Percentiles rank a stretch among this genome's conserved stretches.
phyloP scores from a whole-genome alignment of 2,113 vertebrate genomes.

The Mugil cephalus region DNA sequence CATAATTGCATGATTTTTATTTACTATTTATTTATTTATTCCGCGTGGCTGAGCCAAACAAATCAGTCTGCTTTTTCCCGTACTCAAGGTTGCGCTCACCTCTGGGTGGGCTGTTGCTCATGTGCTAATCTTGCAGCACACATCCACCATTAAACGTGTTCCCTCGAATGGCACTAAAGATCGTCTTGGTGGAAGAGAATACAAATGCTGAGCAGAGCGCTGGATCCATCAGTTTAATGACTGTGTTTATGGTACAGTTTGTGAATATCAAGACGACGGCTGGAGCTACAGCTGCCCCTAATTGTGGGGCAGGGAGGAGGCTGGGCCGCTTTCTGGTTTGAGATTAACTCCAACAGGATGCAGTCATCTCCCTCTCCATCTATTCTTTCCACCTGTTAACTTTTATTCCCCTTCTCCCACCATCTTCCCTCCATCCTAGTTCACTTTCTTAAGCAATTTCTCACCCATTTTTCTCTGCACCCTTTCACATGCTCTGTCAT shows the following conservation, averaged over 20 bases:
- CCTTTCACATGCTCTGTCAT: not conserved
- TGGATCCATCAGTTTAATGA: conserved; percentile 66
- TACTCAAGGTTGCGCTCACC: conserved; percentile 55
- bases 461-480: not conserved
- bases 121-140: conserved; percentile 20
- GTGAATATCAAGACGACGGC: conserved; percentile 67
- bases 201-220: conserved; percentile 50
- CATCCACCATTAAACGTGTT: conserved; percentile 34
- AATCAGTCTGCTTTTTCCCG: conserved; percentile 44
- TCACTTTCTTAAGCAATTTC: not conserved
- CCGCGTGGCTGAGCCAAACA: conserved; percentile 34
- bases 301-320: conserved; percentile 51
- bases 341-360: conserved; percentile 55
- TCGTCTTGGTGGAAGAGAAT: conserved; percentile 40
- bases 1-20: conserved; percentile 27
- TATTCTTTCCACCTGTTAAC: not conserved
- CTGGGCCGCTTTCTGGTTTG: conserved; percentile 18
- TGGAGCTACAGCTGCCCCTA: conserved; percentile 64
- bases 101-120: not conserved
- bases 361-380: conserved; percentile 39
- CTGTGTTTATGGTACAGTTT: conserved; percentile 64
- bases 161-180: conserved; percentile 42
- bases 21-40: not conserved
- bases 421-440: not conserved
- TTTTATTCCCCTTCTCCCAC: not conserved